Base-by-base conservation (phyloP, 1,140 invertebrate species). In the Diorhabda carinulata region DNA sequence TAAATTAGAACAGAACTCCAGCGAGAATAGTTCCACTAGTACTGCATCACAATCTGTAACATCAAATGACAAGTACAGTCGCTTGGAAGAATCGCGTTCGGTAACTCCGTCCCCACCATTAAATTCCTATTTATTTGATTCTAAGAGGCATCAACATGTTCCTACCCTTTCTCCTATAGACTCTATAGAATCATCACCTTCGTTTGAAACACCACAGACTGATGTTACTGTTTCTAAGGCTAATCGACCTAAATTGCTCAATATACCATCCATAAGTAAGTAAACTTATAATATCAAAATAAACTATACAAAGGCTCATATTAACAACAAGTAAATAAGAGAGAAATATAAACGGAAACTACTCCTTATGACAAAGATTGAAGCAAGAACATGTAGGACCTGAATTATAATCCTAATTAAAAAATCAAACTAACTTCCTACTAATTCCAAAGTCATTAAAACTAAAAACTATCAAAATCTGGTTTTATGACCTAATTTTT, bases 21-120 rank as follows among this genome's bases (percentile, higher is more conserved):
- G 10, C 9, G 45, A 65, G 47, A 25, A 47, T 8, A 56, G 64
- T n/a, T 56, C 47, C 47, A 56, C 47, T 41, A 65, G 43, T 57
- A 42, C 64, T 7, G 42, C 25, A 41, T 41, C 9, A 3, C 65
- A 66, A 63, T 58, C 69, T 4, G 5, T 62, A 4, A 25, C 60
- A 10, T 57, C 58, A 67, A 80, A 73, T 70, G 84, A 86, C 79
- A 81, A 86, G 72, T 92, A 92, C 79, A 82, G 85, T 8, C 84
- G 90, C 62, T 82, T 92, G 68, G 85, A 87, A 10, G 90, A 92
- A 79, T 90, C 89, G 3, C 84, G 89, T 70, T 91, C 89, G 5
- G 86, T 89, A 47, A 92, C 90, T n/a, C 90, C 90, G 6, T 90
- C 88, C 8, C 88, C 89, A 41, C 87, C 88, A n/a, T 87, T 89